These are phyloP conservation scores for Drymodes brunneopygia DNA, from an alignment of 2,113 vertebrate species.

Conservation along the genomic window DNA sequence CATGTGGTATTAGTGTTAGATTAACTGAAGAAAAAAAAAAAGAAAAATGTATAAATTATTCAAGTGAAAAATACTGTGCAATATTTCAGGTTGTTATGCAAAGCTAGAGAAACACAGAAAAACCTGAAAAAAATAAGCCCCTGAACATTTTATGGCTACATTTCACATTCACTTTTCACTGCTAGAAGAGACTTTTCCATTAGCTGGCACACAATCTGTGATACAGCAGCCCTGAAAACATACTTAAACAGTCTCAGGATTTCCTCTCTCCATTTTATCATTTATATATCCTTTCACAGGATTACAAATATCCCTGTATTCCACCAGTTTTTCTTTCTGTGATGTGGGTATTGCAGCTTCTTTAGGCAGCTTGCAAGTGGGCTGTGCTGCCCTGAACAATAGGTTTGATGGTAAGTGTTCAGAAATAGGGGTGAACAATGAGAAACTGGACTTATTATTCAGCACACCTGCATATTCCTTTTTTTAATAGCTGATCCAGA, in stretches of 20 bases:
- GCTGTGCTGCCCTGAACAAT: background rate
- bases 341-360: background rate
- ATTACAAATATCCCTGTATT: background rate
- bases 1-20: background rate
- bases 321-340: background rate
- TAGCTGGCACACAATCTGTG: background rate
- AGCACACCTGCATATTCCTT: background rate
- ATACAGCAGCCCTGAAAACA: background rate
- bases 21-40: background rate
- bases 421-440: background rate
- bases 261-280: background rate
- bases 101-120: background rate
- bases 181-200: background rate
- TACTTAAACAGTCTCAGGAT: background rate
- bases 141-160: background rate
- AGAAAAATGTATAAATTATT: constrained; percentile 7
- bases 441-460: background rate
- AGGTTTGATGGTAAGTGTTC: background rate
- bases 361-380: background rate
- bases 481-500: background rate
- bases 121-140: background rate
- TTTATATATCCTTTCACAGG: background rate
- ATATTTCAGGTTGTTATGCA: background rate
- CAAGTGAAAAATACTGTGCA: background rate
- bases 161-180: background rate